phyloP scores from a whole-genome alignment of 2,113 vertebrate species.

The Lathamus discolor region DNA sequence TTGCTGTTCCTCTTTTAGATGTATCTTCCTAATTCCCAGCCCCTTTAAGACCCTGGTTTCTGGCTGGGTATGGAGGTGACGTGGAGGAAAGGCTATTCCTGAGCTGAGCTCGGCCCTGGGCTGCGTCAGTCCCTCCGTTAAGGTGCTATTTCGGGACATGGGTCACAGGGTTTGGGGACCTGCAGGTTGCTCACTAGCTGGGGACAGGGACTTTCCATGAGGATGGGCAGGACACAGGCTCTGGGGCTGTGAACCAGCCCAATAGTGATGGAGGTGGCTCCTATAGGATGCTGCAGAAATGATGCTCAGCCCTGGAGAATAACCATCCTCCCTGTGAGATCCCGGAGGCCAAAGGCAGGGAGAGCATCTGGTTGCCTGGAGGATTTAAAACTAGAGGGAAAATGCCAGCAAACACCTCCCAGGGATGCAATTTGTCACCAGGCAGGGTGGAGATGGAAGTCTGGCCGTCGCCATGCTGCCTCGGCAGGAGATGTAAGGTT shows the following conservation, averaged over 20 bases:
- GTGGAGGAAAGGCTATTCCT: background rate
- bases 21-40: background rate
- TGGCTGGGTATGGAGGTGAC: background rate
- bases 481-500: background rate
- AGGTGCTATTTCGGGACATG: background rate
- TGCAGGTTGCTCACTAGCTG: background rate
- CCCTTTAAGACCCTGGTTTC: background rate
- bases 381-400: background rate
- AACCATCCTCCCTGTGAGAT: background rate
- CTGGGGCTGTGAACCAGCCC: background rate
- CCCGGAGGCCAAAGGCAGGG: fast-evolving
- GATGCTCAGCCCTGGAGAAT: fast-evolving
- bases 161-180: constrained; percentile 31
- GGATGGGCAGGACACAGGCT: background rate
- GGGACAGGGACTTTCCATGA: background rate
- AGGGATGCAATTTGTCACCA: background rate
- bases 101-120: background rate
- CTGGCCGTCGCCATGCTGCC: background rate
- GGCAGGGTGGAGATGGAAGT: background rate
- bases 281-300: background rate
- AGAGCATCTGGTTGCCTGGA: background rate
- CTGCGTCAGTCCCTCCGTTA: background rate
- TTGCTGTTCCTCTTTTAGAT: background rate
- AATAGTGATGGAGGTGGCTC: background rate
- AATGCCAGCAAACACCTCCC: background rate